Conservation (phyloP, 2,797 vertebrate genomes). For the Macropodus opercularis region DNA sequence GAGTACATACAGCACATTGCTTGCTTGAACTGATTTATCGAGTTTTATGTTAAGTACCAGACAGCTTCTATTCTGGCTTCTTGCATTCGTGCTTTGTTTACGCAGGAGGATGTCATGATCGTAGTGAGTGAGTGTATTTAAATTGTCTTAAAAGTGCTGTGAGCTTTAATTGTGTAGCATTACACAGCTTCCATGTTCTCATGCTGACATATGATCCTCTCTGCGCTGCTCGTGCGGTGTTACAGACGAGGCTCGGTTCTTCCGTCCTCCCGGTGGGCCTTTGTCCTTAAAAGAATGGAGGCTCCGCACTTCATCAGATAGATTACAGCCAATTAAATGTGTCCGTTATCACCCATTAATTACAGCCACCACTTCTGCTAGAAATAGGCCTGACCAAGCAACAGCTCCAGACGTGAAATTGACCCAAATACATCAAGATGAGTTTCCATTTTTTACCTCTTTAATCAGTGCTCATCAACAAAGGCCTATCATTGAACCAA, state of each 20-base stretch:
- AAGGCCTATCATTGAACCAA: constrained; percentile 54
- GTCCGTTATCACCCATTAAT: constrained; percentile 77
- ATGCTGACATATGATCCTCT: constrained; percentile 35
- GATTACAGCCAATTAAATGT: constrained; percentile 79
- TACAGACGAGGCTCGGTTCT: constrained; percentile 45
- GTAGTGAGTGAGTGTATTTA: constrained; percentile 33
- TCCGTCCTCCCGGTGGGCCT: constrained; percentile 46
- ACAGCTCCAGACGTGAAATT: constrained; percentile 66
- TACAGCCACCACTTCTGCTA: constrained; percentile 65
- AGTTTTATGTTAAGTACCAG: constrained; percentile 55
- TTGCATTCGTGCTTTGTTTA: constrained; percentile 30
- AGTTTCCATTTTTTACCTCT: constrained; percentile 73
- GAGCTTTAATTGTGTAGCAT: constrained; percentile 49
- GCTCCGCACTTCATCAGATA: constrained; percentile 66
- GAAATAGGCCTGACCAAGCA: constrained; percentile 74
- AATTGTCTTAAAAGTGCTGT: constrained; percentile 29
- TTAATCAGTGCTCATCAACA: constrained; percentile 68
- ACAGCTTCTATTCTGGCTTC: constrained; percentile 29
- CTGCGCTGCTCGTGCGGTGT: constrained; percentile 37
- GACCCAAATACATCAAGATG: constrained; percentile 82
- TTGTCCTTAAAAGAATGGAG: constrained; percentile 63
- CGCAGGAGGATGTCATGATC: constrained; percentile 25
- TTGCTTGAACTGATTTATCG: constrained; percentile 59
- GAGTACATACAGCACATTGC: constrained; percentile 32
- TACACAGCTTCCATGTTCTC: constrained; percentile 27